A percentile compares a stretch with the other conserved stretches of the same genome.
phyloP scores from a whole-genome alignment of 1,140 invertebrate genomes.

The Cryptotermes secundus region DNA sequence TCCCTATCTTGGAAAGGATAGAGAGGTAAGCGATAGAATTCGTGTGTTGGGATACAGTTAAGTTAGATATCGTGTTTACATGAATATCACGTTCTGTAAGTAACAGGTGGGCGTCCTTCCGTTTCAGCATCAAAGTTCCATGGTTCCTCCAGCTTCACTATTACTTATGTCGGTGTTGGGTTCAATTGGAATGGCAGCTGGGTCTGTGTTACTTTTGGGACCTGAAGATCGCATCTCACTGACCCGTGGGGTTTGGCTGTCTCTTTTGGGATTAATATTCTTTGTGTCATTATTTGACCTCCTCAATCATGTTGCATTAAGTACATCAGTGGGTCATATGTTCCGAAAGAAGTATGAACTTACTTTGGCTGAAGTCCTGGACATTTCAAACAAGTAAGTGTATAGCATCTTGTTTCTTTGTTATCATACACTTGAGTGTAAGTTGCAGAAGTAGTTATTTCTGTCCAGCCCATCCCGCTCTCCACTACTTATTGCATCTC shows the following conservation, averaged over 20 bases:
- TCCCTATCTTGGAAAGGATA: slow-evolving; percentile 21
- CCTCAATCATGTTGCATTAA: slow-evolving; percentile 57
- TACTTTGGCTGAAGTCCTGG: slow-evolving; percentile 60
- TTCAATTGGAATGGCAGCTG: slow-evolving; percentile 45
- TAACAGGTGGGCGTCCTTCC: not conserved
- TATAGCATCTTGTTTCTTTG: not conserved
- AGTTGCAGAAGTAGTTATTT: not conserved
- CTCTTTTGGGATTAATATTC: slow-evolving; percentile 60
- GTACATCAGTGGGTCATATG: slow-evolving; percentile 54
- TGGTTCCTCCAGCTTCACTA: slow-evolving; percentile 37
- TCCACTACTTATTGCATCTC: not conserved
- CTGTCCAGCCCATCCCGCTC: not conserved
- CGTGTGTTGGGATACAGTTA: not conserved
- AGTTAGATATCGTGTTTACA: not conserved
- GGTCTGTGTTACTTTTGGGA: slow-evolving; percentile 46
- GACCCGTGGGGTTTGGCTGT: slow-evolving; percentile 56
- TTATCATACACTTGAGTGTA: not conserved
- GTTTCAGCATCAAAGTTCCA: not conserved
- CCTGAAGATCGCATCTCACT: slow-evolving; percentile 55
- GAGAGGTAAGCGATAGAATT: slow-evolving; percentile 20
- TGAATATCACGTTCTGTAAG: not conserved
- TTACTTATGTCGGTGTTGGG: slow-evolving; percentile 44
- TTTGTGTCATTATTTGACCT: slow-evolving; percentile 62
- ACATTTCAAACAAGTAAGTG: slow-evolving; percentile 70
- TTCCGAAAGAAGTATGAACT: slow-evolving; percentile 61